Percentiles rank a stretch among this genome's conserved stretches.
Evolutionary conservation across 2,888 invertebrate species (phyloP).

Genomic region (Molorchus minor): DNA sequence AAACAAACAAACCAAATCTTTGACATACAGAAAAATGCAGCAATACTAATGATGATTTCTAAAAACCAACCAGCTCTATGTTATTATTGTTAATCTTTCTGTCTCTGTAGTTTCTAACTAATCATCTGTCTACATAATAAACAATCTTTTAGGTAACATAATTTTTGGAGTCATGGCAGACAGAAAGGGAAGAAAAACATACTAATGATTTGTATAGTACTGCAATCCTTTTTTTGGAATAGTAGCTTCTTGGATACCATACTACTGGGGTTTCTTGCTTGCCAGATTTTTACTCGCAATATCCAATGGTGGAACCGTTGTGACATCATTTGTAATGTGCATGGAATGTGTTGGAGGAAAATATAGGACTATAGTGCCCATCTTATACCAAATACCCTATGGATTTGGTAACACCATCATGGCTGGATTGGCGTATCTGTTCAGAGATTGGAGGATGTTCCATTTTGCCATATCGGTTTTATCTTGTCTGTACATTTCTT

Average conservation of each 20-base stretch:
- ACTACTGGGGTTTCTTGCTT: slow-evolving; percentile 66
- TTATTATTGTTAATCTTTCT: too few relatives aligned
- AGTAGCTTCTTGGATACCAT: slow-evolving; percentile 65
- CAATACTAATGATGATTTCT: too few relatives aligned
- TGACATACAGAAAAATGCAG: too few relatives aligned
- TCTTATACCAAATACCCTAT: slow-evolving; percentile 72
- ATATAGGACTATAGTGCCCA: slow-evolving; percentile 70
- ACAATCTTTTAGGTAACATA: slow-evolving; percentile 65
- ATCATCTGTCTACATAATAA: too few relatives aligned
- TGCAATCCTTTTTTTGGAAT: slow-evolving; percentile 67
- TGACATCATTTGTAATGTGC: slow-evolving; percentile 73
- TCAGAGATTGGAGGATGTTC: slow-evolving; percentile 71
- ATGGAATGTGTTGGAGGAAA: slow-evolving; percentile 72
- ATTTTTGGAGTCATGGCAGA: slow-evolving; percentile 71
- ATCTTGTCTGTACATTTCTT: slow-evolving; percentile 64
- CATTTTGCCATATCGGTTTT: slow-evolving; percentile 67
- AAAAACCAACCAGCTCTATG: too few relatives aligned
- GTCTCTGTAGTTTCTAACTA: too few relatives aligned
- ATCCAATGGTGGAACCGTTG: slow-evolving; percentile 71
- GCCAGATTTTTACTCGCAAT: slow-evolving; percentile 68
- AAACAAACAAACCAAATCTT: too few relatives aligned
- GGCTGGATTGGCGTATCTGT: slow-evolving; percentile 67
- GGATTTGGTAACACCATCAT: slow-evolving; percentile 69
- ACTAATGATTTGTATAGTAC: slow-evolving; percentile 66
- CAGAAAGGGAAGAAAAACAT: slow-evolving; percentile 69